Base-by-base conservation (phyloP, 2,888 invertebrate species). In the Seladonia tumulorum region DNA sequence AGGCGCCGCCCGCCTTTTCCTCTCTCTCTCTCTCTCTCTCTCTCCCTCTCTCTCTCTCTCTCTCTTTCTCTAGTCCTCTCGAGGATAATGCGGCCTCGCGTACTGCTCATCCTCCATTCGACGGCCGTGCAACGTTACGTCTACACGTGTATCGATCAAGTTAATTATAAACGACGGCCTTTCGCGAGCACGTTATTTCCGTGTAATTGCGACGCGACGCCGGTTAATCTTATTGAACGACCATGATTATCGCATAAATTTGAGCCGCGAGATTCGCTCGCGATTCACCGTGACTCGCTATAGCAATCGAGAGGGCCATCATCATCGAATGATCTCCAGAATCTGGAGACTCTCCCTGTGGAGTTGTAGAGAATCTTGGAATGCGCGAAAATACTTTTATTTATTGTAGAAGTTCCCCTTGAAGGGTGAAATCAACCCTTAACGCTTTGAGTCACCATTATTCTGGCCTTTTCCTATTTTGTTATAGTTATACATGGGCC, bases 121-220 rank as follows among this genome's bases (percentile, higher is more conserved):
- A 68, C 47, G 57, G 16, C 35, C 83, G 60, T 25, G 14, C 75
- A 83, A 63, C 83, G 66, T 39, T 71, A 76, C 70, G 53, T 82
- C 71, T 72, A 72, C 83, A 72, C 83, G 71, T 76, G 76, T 82
- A 83, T 83, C 82, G 83, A 76, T 82, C 75, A 29, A n/a, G 53
- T 83, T 76, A 82, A 83, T 83, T 83, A 83, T 83, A 82, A 53
- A 83, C 83, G 49, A 35, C 83, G 75, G 71, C 75, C 63, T 82
- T 82, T 53, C 49, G 66, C 35, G 53, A 47, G 42, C 70, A n/a
- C 75, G 75, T 76, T 83, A 72, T 82, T 83, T 83, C 71, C 75
- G 45, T 63, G 82, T 82, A 82, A 83, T 70, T n/a, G 57, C 60
- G 39, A 74, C 47, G 47, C 18, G 71, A 45, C 47, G 45, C 75